phyloP scores from a whole-genome alignment of 2,113 vertebrate species.

The Ptilonorhynchus violaceus region DNA sequence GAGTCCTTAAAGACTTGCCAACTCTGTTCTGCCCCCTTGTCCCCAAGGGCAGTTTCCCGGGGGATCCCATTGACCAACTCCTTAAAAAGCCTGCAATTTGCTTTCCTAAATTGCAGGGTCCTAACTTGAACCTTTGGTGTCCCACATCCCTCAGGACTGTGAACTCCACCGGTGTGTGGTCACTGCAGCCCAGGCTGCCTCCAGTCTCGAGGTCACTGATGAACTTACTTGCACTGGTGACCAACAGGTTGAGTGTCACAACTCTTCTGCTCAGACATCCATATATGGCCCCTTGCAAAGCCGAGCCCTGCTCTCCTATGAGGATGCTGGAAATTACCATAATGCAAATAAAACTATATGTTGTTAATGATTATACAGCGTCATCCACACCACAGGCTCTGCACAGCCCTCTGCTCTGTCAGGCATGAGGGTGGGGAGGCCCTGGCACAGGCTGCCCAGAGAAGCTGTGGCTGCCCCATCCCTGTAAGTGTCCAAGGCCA shows the following conservation, averaged over 20 bases:
- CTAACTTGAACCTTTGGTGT: not conserved
- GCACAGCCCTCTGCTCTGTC: not conserved
- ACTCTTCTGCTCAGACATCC: not conserved
- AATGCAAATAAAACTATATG: not conserved
- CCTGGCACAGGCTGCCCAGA: not conserved
- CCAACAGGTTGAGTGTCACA: not conserved
- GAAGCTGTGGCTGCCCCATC: not conserved
- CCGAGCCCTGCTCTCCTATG: not conserved
- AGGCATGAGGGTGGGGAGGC: not conserved
- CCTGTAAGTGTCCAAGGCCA: not conserved
- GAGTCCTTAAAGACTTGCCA: not conserved
- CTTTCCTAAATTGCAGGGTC: not conserved
- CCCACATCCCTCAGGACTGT: not conserved
- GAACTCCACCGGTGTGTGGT: not conserved
- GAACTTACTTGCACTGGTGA: not conserved
- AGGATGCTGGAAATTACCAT: not conserved
- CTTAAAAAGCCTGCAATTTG: not conserved
- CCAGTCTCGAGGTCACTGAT: not conserved
- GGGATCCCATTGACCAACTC: not conserved
- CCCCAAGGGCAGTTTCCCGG: not conserved
- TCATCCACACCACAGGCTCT: not conserved
- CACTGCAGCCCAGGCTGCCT: not conserved
- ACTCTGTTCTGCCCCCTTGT: not conserved
- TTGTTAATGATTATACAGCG: not conserved
- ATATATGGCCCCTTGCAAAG: not conserved